Evolutionary conservation across 2,888 invertebrate genomes (phyloP).

Genomic region (Chaetoderma sp.): DNA sequence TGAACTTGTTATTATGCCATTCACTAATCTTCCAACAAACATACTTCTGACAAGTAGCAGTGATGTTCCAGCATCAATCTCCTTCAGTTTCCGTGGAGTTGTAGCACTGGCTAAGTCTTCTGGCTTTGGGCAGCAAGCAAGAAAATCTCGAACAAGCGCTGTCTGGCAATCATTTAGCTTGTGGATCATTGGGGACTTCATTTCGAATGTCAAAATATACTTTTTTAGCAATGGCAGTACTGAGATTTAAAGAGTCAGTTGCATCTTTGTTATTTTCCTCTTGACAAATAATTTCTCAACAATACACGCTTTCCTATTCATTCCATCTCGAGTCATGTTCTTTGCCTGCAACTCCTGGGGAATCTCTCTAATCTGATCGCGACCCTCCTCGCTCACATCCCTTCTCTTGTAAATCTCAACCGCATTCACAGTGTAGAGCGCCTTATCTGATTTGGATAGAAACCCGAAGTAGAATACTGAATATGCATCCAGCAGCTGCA

Average conservation of each 20-base stretch:
- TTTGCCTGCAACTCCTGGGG: constrained; percentile 3
- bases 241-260: constrained; percentile 15
- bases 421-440: no score
- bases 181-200: constrained; percentile 23
- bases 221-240: no score
- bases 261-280: constrained; percentile 11
- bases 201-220: constrained; percentile 15
- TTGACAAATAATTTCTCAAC: constrained; percentile 13
- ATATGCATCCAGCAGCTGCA: no score
- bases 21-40: no score
- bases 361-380: no score
- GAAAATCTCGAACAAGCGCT: constrained; percentile 22
- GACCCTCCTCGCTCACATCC: no score
- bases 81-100: no score
- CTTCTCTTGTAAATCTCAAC: no score
- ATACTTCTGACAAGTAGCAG: no score
- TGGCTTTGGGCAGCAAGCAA: constrained; percentile 29
- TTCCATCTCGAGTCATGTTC: constrained; percentile 19
- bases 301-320: constrained; percentile 19
- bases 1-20: no score
- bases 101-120: constrained; percentile 15
- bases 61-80: neutral
- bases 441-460: constrained; percentile 28
- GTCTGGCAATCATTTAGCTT: constrained; percentile 26
- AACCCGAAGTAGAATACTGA: no score